Conservation (phyloP, 1,140 invertebrate genomes). For the Aphis craccivora region DNA sequence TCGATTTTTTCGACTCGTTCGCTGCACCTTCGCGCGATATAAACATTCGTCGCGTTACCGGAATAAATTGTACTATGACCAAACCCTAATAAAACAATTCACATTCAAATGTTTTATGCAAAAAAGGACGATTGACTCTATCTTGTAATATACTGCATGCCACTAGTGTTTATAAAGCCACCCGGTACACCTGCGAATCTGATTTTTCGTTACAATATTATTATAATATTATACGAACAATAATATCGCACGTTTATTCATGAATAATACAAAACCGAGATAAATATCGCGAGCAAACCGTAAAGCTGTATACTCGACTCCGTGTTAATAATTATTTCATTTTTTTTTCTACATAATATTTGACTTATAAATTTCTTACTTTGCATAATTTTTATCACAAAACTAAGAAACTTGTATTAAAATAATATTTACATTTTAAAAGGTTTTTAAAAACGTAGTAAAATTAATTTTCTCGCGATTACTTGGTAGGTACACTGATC, state of each 20-base stretch:
- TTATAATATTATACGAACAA: background rate
- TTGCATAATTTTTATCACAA: slow-evolving; percentile 21
- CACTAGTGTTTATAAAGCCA: background rate
- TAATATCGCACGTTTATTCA: background rate
- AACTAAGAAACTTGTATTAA: background rate
- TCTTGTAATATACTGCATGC: background rate
- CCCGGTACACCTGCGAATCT: background rate
- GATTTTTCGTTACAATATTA: background rate
- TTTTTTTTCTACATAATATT: slow-evolving; percentile 13
- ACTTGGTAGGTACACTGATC: background rate
- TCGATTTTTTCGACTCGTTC: background rate
- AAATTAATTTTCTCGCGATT: background rate
- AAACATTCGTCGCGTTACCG: background rate
- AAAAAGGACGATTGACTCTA: background rate
- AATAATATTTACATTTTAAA: slow-evolving; percentile 28
- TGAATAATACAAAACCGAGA: background rate
- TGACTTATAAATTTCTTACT: background rate
- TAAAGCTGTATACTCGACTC: background rate
- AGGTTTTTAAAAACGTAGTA: background rate
- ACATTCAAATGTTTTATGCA: background rate
- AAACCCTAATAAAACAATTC: background rate
- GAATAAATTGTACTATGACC: background rate
- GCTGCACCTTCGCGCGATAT: background rate
- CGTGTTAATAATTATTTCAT: background rate
- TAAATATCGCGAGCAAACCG: background rate